These are phyloP conservation scores for Chionomys nivalis DNA, from an alignment of 2,113 vertebrate genomes.

Conservation along the genomic window DNA sequence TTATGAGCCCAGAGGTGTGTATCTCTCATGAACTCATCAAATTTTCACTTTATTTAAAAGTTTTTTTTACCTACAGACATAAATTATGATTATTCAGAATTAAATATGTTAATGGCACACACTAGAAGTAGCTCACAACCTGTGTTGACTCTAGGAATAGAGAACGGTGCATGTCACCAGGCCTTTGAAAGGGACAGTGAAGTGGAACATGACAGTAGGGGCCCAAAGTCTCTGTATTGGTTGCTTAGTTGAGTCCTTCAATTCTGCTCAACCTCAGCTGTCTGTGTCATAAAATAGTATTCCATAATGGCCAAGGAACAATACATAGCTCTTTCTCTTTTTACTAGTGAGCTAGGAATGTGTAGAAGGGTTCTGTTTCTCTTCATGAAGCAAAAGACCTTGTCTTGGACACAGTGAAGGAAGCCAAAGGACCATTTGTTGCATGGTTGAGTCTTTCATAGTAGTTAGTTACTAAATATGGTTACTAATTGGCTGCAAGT, in stretches of 20 bases:
- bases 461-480: conserved; percentile 59
- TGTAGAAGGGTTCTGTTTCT: conserved; percentile 38
- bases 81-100: not conserved
- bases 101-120: not conserved
- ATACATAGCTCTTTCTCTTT: not conserved
- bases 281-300: not conserved
- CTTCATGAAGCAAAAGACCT: conserved; percentile 40
- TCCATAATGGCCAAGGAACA: not conserved
- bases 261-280: not conserved
- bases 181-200: not conserved
- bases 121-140: not conserved
- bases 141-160: not conserved
- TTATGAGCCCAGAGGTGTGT: not conserved
- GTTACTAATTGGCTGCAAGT: conserved; percentile 52
- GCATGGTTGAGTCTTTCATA: conserved; percentile 33
- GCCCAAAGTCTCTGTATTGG: not conserved
- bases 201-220: not conserved
- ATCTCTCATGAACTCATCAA: not conserved
- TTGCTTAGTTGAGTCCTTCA: not conserved
- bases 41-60: not conserved
- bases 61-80: not conserved
- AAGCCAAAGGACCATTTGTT: conserved; percentile 35
- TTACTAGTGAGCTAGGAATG: not conserved
- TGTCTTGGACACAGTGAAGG: conserved; percentile 43
- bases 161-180: not conserved